A percentile compares a stretch with the other conserved stretches of the same genome.
Evolutionary conservation across 2,797 vertebrate genomes (phyloP).

Genomic region (Catostomus latipinnis): DNA sequence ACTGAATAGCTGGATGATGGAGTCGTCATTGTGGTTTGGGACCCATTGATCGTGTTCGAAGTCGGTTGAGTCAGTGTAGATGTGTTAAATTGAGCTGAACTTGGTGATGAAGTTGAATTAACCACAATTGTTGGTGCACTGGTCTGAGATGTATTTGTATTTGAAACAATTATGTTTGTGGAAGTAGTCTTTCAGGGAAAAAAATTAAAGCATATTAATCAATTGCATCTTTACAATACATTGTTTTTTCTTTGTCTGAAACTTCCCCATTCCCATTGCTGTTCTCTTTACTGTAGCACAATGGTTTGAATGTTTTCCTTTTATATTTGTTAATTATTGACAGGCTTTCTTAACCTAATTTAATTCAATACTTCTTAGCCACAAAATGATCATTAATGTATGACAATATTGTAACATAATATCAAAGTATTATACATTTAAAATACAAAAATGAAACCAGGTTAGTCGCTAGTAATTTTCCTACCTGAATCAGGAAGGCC

Average conservation of each 20-base stretch:
- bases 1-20: conserved; percentile 21
- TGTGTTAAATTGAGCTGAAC: fast-evolving
- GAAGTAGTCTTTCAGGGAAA: not conserved
- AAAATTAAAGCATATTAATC: not conserved
- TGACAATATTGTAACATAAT: not conserved
- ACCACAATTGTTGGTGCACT: no score
- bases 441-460: not conserved
- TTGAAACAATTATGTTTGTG: not conserved
- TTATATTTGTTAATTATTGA: not conserved
- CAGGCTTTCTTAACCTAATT: not conserved
- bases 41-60: not conserved
- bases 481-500: conserved; percentile 61
- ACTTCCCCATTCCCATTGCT: conserved; percentile 2
- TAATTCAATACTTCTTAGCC: not conserved
- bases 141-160: no score
- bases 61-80: not conserved
- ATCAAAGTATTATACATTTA: not conserved
- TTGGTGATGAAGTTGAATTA: not conserved
- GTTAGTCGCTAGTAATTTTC: not conserved
- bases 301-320: no score
- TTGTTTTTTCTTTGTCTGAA: not conserved
- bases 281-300: not conserved
- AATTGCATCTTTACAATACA: not conserved
- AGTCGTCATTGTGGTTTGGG: not conserved
- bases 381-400: not conserved